A percentile compares a stretch with the other conserved stretches of the same genome.
Evolutionary conservation across 2,888 invertebrate genomes (phyloP).

Genomic region (Hybos culiciformis): DNA sequence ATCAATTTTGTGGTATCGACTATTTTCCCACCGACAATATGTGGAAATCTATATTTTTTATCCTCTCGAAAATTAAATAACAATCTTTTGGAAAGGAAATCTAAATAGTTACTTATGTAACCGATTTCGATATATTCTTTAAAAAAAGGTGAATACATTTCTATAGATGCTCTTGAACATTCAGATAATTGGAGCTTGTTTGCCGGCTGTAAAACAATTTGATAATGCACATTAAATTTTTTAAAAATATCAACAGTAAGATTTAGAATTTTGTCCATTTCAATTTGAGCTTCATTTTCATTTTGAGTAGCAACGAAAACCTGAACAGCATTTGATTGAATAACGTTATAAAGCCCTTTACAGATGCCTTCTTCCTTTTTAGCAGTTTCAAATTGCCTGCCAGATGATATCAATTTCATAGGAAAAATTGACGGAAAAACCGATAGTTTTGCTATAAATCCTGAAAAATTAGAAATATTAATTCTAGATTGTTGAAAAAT

Average conservation of each 20-base stretch:
- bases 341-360: constrained; percentile 48
- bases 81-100: constrained; percentile 65
- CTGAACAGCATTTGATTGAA: constrained; percentile 54
- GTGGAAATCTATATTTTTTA: constrained; percentile 46
- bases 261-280: constrained; percentile 43
- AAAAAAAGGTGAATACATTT: constrained; percentile 57
- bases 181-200: constrained; percentile 49
- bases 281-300: constrained; percentile 34
- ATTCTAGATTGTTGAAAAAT: too few species aligned
- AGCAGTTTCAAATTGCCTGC: constrained; percentile 46
- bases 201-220: constrained; percentile 47
- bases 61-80: constrained; percentile 51
- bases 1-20: constrained; percentile 61
- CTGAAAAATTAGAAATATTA: too few species aligned
- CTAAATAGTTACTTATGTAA: constrained; percentile 53
- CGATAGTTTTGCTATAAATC: constrained; percentile 51
- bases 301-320: constrained; percentile 47
- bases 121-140: constrained; percentile 58
- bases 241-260: constrained; percentile 46
- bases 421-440: constrained; percentile 50
- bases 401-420: constrained; percentile 52
- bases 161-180: constrained; percentile 50
- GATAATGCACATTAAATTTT: constrained; percentile 51
- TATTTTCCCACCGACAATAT: constrained; percentile 56
- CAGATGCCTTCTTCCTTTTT: constrained; percentile 12